A percentile compares a stretch with the other conserved stretches of the same genome.
These are phyloP conservation scores for Hololepta plana DNA, from an alignment of 2,888 invertebrate genomes.

Conservation along the genomic window DNA sequence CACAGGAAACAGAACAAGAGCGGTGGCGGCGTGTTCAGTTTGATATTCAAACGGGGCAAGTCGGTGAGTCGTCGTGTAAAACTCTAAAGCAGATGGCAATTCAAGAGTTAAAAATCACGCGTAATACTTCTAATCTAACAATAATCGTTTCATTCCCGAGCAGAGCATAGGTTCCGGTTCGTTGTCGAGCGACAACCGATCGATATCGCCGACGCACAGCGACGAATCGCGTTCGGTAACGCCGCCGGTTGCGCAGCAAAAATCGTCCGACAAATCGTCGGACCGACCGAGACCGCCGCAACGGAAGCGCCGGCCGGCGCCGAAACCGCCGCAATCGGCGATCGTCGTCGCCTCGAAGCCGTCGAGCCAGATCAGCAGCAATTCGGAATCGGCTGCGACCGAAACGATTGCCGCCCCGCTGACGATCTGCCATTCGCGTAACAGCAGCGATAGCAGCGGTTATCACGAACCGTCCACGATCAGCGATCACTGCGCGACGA, in stretches of 20 bases:
- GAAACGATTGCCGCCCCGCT: constrained; percentile 19
- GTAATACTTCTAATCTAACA: too few relatives aligned
- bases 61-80: too few relatives aligned
- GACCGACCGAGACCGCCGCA: constrained; percentile 30
- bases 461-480: constrained; percentile 51
- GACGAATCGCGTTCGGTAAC: constrained; percentile 33
- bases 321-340: constrained; percentile 31
- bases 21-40: constrained; percentile 32
- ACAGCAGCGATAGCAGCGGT: constrained; percentile 55
- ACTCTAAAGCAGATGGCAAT: too few relatives aligned
- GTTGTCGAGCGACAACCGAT: constrained; percentile 25
- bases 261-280: too few relatives aligned
- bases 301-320: constrained; percentile 37
- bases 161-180: constrained; percentile 26
- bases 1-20: constrained; percentile 31
- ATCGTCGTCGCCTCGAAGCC: constrained; percentile 7
- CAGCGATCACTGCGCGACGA: constrained; percentile 35
- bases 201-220: constrained; percentile 39
- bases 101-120: too few relatives aligned
- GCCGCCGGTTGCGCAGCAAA: constrained; percentile 18
- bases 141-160: constrained; percentile 9
- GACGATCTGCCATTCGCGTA: constrained; percentile 45
- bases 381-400: constrained; percentile 7
- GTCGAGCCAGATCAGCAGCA: constrained; percentile 11
- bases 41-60: constrained; percentile 30